A percentile compares a stretch with the other conserved stretches of the same genome.
These are phyloP conservation scores for Rhizoglyphus robini DNA, from an alignment of 1,140 invertebrate genomes.

Conservation along the genomic window DNA sequence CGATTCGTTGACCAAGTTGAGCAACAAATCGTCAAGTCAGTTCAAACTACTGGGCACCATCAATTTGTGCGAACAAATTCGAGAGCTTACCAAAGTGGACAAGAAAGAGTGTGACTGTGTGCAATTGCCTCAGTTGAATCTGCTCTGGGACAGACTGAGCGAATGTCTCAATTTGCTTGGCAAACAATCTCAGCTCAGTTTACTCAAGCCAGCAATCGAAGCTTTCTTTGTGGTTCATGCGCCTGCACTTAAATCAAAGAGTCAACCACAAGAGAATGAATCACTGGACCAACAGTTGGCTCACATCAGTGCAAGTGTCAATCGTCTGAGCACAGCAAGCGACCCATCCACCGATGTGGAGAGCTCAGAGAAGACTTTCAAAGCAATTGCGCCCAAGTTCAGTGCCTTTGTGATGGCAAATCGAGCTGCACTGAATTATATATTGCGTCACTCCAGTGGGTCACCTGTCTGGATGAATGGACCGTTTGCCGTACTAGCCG, in stretches of 20 bases:
- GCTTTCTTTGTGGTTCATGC: constrained; percentile 81
- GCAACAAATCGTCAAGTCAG: constrained; percentile 73
- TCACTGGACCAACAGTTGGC: constrained; percentile 41
- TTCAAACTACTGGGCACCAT: constrained; percentile 72
- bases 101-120: no score
- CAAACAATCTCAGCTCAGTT: constrained; percentile 79
- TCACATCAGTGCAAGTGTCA: constrained; percentile 41
- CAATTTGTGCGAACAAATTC: constrained; percentile 76
- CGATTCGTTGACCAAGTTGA: constrained; percentile 69
- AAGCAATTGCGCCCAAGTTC: no score
- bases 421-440: constrained; percentile 78
- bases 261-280: constrained; percentile 28
- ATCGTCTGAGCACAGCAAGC: no score
- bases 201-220: constrained; percentile 78
- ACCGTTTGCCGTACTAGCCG: constrained; percentile 74
- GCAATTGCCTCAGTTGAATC: constrained; percentile 40
- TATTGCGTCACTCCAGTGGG: constrained; percentile 69
- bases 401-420: constrained; percentile 70
- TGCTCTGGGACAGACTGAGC: constrained; percentile 59
- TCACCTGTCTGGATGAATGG: constrained; percentile 70
- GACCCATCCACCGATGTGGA: constrained; percentile 32
- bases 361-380: constrained; percentile 38
- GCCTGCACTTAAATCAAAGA: no score
- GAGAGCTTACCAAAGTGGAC: no score
- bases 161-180: constrained; percentile 69